A percentile compares a stretch with the other conserved stretches of the same genome.
phyloP scores from a whole-genome alignment of 2,113 vertebrate species.

The Forbesichthys papilliferus region DNA sequence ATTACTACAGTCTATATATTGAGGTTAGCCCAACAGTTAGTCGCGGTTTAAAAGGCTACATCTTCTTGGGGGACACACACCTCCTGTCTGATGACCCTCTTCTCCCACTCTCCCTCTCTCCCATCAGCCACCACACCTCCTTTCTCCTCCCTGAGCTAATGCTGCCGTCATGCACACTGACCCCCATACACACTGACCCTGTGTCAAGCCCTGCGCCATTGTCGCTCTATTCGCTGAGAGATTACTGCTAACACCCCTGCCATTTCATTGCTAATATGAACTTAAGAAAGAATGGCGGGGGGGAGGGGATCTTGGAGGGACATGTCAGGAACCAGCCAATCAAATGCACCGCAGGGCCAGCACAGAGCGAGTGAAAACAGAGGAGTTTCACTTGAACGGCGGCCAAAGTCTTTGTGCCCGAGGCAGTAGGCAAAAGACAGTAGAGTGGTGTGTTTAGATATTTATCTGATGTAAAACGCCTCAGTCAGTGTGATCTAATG shows the following conservation, averaged over 20 bases:
- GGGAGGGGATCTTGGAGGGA: too few species aligned
- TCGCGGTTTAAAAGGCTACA: too few species aligned
- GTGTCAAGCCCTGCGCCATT: neutral
- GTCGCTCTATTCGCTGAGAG: neutral
- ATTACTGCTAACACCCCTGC: constrained; percentile 1
- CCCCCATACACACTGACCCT: neutral
- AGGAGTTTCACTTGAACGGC: constrained; percentile 74
- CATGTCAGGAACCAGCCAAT: constrained; percentile 14
- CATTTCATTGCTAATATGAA: neutral
- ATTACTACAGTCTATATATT: too few species aligned
- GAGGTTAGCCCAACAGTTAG: too few species aligned
- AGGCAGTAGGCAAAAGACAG: constrained; percentile 17
- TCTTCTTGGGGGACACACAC: neutral
- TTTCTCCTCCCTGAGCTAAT: too few species aligned
- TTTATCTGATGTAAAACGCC: neutral
- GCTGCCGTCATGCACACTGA: neutral
- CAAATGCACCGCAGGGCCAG: constrained; percentile 17
- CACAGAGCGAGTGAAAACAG: constrained; percentile 35
- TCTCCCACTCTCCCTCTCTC: neutral
- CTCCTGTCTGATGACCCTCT: neutral
- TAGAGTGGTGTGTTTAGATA: constrained; percentile 1
- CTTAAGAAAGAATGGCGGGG: neutral
- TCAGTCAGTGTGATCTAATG: too few species aligned
- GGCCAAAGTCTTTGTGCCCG: constrained; percentile 57
- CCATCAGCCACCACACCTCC: neutral